A percentile compares a stretch with the other conserved stretches of the same genome.
These are phyloP conservation scores for Phymanthus crucifer DNA, from an alignment of 92 coral and sea anemone genomes.

Conservation along the genomic window DNA sequence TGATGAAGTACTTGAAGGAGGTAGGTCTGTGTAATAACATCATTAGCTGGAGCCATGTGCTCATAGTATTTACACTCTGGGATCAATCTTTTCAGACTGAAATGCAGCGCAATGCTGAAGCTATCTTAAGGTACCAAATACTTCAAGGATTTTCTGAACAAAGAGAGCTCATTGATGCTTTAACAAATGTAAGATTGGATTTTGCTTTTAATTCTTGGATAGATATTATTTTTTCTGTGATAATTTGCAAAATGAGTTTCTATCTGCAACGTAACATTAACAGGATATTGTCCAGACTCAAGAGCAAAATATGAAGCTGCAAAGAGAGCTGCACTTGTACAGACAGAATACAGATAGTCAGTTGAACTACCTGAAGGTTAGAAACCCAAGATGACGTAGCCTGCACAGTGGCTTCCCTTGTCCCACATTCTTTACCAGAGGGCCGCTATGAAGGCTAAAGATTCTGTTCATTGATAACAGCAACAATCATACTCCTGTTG, in stretches of 20 bases:
- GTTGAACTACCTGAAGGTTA: slow-evolving; percentile 77
- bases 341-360: slow-evolving; percentile 73
- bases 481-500: too few species aligned
- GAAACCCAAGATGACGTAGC: too few species aligned
- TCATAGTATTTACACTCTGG: not conserved
- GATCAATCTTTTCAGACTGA: slow-evolving; percentile 62
- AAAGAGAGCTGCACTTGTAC: slow-evolving; percentile 59
- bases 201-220: not conserved
- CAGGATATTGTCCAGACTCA: slow-evolving; percentile 85
- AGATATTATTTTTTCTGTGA: not conserved
- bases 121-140: slow-evolving; percentile 70
- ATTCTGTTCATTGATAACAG: too few species aligned
- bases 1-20: slow-evolving; percentile 86
- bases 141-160: slow-evolving; percentile 90
- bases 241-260: not conserved
- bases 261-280: not conserved
- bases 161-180: slow-evolving; percentile 84
- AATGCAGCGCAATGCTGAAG: slow-evolving; percentile 74
- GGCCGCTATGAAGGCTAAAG: too few species aligned
- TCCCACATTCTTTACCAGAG: too few species aligned
- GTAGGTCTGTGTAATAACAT: slow-evolving; percentile 30
- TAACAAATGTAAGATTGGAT: slow-evolving; percentile 77
- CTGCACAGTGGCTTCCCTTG: too few species aligned
- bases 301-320: slow-evolving; percentile 72
- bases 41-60: not conserved